Conservation (phyloP, 2,113 vertebrate genomes). For the Perca schrenkii region DNA sequence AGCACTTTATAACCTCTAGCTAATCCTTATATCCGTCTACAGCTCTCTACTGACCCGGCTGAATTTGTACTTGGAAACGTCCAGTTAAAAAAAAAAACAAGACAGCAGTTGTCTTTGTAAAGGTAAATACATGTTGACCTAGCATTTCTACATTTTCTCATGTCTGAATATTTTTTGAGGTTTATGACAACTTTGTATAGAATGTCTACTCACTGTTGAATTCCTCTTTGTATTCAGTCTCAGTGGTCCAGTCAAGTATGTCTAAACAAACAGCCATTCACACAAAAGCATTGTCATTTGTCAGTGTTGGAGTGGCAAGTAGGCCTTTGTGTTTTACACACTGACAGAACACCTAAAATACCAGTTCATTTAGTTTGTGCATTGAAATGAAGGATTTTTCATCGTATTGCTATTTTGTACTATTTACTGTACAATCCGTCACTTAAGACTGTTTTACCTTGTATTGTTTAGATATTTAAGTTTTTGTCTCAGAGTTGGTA, state of each 20-base stretch:
- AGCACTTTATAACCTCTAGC: conserved; percentile 88
- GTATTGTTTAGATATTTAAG: conserved; percentile 80
- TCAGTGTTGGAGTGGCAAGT: conserved; percentile 60
- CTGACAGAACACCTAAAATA: conserved; percentile 53
- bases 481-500: conserved; percentile 68
- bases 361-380: conserved; percentile 43
- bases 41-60: conserved; percentile 67
- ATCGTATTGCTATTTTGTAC: conserved; percentile 91
- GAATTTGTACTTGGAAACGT: conserved; percentile 70
- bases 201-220: conserved; percentile 68
- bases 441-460: conserved; percentile 83
- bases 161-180: conserved; percentile 65
- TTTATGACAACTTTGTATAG: conserved; percentile 69
- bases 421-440: conserved; percentile 83
- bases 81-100: conserved; percentile 37
- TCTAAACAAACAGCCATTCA: conserved; percentile 66
- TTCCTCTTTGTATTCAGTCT: conserved; percentile 68
- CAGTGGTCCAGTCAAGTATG: conserved; percentile 74
- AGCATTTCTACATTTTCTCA: conserved; percentile 65
- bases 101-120: conserved; percentile 62
- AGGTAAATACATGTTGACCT: conserved; percentile 51
- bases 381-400: conserved; percentile 71
- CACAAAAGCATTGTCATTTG: conserved; percentile 62
- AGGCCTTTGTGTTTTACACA: conserved; percentile 54
- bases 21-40: conserved; percentile 80